Conservation (phyloP, 2,888 invertebrate species). For the Lydus trimaculatus region DNA sequence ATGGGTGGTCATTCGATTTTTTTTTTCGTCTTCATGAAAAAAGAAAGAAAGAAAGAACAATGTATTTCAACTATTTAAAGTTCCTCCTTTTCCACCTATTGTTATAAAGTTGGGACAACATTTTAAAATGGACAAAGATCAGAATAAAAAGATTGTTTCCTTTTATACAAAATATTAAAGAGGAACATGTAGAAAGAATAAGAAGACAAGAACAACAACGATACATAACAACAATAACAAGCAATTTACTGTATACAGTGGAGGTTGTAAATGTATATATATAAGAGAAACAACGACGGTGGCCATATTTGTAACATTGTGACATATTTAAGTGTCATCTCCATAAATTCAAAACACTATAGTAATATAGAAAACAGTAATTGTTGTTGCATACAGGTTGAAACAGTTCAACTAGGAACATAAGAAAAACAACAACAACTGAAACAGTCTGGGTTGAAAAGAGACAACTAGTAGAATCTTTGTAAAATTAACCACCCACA, state of each 20-base stretch:
- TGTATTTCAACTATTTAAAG: neutral
- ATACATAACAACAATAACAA: conserved; percentile 6
- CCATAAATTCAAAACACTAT: neutral
- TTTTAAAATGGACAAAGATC: conserved; percentile 6
- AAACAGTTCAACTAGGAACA: too few relatives aligned
- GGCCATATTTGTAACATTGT: conserved; percentile 10
- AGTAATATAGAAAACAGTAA: neutral
- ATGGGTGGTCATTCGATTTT: neutral
- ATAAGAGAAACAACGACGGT: neutral
- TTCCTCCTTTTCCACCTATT: neutral
- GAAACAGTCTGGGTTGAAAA: too few relatives aligned
- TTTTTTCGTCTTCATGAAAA: neutral
- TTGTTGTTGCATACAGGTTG: too few relatives aligned
- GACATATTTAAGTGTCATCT: conserved; percentile 4
- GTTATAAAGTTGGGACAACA: neutral
- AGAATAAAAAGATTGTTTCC: neutral
- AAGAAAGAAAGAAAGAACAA: neutral
- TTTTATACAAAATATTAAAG: neutral
- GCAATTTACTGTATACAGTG: conserved; percentile 4
- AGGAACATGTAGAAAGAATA: conserved; percentile 4
- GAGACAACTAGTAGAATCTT: too few relatives aligned
- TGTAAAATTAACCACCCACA: too few relatives aligned
- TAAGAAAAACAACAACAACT: too few relatives aligned
- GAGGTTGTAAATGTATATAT: conserved; percentile 6
- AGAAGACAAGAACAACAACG: neutral